These are phyloP conservation scores for Ceratoteleas bidentatus DNA, from an alignment of 1,140 invertebrate genomes.

Conservation along the genomic window DNA sequence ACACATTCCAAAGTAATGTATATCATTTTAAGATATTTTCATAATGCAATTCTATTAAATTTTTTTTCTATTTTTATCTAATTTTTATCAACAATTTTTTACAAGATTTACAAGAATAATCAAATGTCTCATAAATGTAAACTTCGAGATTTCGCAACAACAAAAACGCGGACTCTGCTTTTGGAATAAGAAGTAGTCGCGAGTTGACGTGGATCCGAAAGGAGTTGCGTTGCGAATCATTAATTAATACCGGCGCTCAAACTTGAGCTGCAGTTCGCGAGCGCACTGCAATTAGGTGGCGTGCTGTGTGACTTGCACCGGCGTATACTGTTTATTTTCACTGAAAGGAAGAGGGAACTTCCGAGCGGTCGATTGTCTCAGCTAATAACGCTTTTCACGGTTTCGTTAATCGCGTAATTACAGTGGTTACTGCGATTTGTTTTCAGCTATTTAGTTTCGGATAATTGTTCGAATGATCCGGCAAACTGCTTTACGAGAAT, in stretches of 20 bases:
- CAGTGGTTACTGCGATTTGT: not conserved
- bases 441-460: not conserved
- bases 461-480: not conserved
- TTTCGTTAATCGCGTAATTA: constrained; percentile 3
- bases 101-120: too few relatives aligned
- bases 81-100: too few relatives aligned
- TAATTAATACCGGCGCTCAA: not conserved
- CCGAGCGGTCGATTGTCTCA: not conserved
- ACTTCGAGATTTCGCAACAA: too few relatives aligned
- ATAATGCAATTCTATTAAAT: too few relatives aligned
- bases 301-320: not conserved
- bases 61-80: too few relatives aligned
- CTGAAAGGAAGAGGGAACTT: not conserved
- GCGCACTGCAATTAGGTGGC: not conserved
- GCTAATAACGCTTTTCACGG: constrained; percentile 7
- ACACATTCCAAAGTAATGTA: too few relatives aligned
- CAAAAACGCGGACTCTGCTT: too few relatives aligned
- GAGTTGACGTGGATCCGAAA: too few relatives aligned
- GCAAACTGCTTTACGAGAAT: not conserved
- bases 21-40: too few relatives aligned
- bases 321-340: not conserved
- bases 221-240: too few relatives aligned
- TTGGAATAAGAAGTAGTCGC: too few relatives aligned
- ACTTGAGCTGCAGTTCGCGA: not conserved
- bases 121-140: too few relatives aligned